Evolutionary conservation across 1,140 invertebrate species (phyloP).

Genomic region (Cryptotermes secundus): DNA sequence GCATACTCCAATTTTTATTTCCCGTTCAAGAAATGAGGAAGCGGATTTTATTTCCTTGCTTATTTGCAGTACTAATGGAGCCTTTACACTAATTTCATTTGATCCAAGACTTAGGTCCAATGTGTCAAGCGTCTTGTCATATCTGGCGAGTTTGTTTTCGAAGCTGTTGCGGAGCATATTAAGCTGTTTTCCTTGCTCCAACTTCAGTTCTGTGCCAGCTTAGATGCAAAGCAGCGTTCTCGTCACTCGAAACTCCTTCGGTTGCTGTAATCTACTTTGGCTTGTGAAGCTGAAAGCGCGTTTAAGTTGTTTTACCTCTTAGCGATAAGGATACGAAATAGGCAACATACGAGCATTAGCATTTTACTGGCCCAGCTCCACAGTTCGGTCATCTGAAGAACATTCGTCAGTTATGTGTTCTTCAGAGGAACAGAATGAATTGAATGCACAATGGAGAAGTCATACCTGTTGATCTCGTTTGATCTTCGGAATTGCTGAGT

Average conservation of each 20-base stretch:
- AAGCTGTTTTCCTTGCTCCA: constrained; percentile 15
- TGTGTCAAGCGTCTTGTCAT: constrained; percentile 1
- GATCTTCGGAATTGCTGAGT: no score
- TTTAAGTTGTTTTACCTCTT: constrained; percentile 17
- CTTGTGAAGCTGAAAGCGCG: background rate
- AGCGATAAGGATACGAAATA: background rate
- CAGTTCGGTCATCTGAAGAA: background rate
- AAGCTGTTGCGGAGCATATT: background rate
- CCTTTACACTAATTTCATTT: constrained; percentile 7
- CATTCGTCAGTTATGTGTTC: no score
- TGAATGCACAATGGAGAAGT: no score
- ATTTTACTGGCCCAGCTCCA: background rate
- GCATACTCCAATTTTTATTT: background rate
- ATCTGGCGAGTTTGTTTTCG: background rate
- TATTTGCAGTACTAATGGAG: background rate
- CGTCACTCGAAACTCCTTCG: background rate
- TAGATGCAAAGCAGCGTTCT: constrained; percentile 4
- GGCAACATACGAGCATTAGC: background rate
- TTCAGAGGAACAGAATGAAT: no score
- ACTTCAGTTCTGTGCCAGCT: background rate
- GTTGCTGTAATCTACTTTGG: background rate
- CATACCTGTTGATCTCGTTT: no score
- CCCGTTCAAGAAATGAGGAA: background rate
- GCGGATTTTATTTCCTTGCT: background rate
- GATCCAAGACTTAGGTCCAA: constrained; percentile 3